Evolutionary conservation across 2,888 invertebrate genomes (phyloP).

Genomic region (Chrysotoxum bicinctum): DNA sequence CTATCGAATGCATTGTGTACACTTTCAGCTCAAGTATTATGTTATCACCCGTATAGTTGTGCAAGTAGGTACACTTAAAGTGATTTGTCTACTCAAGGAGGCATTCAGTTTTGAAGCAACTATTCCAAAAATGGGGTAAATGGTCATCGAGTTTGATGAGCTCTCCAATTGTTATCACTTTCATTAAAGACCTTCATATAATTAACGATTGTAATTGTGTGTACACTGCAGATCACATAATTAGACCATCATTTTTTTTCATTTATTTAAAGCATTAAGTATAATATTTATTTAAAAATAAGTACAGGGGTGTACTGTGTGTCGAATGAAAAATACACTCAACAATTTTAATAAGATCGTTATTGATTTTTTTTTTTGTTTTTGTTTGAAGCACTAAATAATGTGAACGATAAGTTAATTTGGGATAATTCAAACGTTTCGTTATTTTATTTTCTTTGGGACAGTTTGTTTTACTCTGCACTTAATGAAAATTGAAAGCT

Average conservation of each 20-base stretch:
- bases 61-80: background rate
- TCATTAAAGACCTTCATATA: background rate
- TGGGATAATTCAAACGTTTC: too few species aligned
- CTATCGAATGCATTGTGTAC: background rate
- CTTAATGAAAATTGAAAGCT: too few species aligned
- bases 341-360: too few species aligned
- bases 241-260: background rate
- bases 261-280: too few species aligned
- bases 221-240: background rate
- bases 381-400: too few species aligned
- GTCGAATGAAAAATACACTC: too few species aligned
- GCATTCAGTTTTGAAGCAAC: background rate
- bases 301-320: too few species aligned
- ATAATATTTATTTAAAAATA: too few species aligned
- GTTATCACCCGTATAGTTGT: background rate
- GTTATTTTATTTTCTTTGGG: too few species aligned
- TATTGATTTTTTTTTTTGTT: too few species aligned
- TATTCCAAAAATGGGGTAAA: background rate
- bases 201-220: background rate
- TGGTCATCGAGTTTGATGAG: constrained; percentile 1
- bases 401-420: too few species aligned
- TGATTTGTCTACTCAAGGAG: background rate
- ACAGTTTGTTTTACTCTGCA: too few species aligned
- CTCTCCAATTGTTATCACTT: constrained; percentile 19
- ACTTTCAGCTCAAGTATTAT: background rate